Percentiles rank a stretch among this genome's conserved stretches.
Conservation (phyloP, 2,113 vertebrate genomes). For the Panthera tigris region DNA sequence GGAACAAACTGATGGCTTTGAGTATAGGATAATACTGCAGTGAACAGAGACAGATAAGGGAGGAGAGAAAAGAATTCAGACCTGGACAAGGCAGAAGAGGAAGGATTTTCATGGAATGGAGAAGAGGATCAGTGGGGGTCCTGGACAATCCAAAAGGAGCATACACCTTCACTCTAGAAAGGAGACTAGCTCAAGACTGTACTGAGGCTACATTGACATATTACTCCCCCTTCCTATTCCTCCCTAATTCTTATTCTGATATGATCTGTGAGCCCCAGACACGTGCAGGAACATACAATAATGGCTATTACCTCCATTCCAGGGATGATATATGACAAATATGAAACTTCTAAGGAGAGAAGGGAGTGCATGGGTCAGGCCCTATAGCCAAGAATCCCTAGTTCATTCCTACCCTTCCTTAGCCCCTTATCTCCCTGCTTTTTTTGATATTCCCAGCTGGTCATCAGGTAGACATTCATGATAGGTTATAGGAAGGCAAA, state of each 20-base stretch:
- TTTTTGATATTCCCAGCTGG: background rate
- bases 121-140: background rate
- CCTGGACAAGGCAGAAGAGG: background rate
- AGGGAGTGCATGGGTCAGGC: background rate
- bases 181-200: background rate
- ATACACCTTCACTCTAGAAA: background rate
- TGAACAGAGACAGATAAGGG: background rate
- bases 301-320: no score
- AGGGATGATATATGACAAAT: background rate
- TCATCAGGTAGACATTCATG: background rate
- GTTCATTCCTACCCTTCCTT: background rate
- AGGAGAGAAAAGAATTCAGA: background rate
- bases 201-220: background rate
- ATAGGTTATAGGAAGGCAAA: background rate
- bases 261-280: background rate
- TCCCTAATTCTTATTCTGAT: background rate
- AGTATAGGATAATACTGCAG: background rate
- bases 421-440: background rate
- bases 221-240: background rate
- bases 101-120: background rate
- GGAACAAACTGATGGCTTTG: background rate
- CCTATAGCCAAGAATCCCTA: background rate
- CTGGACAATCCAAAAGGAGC: background rate
- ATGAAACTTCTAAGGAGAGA: background rate
- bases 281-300: background rate